phyloP scores from a whole-genome alignment of 2,888 invertebrate genomes.

The Diploptera punctata region DNA sequence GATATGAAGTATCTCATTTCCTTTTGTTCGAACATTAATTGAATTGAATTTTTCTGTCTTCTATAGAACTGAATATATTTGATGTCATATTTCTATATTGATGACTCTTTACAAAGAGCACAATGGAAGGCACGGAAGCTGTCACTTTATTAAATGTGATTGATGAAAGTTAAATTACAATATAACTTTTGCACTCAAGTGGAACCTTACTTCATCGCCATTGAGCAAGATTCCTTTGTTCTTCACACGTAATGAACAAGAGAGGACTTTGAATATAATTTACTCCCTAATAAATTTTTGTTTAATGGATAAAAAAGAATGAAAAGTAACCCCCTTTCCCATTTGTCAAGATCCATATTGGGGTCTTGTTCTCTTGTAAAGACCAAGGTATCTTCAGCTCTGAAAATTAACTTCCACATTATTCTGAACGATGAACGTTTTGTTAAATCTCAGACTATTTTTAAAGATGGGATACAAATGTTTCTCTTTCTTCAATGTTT shows the following conservation, averaged over 20 bases:
- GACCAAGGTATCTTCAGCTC: too few relatives aligned
- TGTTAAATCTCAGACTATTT: too few relatives aligned
- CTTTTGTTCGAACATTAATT: neutral
- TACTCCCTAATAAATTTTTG: neutral
- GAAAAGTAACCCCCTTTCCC: neutral
- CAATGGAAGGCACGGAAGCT: neutral
- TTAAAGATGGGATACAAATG: too few relatives aligned
- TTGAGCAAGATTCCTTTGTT: neutral
- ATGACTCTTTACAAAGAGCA: neutral
- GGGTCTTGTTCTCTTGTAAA: too few relatives aligned
- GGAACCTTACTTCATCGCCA: neutral
- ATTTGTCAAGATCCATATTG: too few relatives aligned
- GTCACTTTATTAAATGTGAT: constrained; percentile 8
- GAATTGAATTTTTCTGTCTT: neutral
- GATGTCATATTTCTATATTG: neutral
- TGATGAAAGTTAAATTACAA: constrained; percentile 3
- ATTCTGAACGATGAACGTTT: too few relatives aligned
- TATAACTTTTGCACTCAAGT: neutral
- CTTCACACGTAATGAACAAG: neutral
- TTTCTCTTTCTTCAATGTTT: too few relatives aligned
- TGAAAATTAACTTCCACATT: too few relatives aligned
- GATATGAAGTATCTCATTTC: too few relatives aligned
- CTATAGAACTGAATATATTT: neutral
- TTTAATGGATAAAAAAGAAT: neutral
- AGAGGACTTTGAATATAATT: neutral